Evolutionary conservation across 2,797 vertebrate species (phyloP), one percentile per base, ranked within the genome.

Genomic region (Lagocephalus sceleratus): DNA sequence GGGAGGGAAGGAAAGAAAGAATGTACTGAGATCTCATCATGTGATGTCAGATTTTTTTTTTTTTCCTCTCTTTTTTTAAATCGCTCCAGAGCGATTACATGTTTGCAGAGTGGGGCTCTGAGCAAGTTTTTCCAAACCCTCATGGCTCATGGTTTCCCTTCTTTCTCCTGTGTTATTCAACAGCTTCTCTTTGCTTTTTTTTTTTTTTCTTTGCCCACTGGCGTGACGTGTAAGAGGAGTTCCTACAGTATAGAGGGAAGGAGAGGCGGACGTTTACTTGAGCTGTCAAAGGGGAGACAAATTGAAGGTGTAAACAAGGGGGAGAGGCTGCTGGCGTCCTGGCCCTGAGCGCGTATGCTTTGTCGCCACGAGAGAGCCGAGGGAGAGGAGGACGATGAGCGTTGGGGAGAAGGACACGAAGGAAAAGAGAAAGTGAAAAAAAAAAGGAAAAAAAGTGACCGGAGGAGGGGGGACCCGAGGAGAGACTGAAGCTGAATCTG

Each of bases 161-260:
- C 44, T 57, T 60, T 53, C 20, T n/a, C 50, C 35, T 49, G 46
- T 38, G 38, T 47, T 51, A 68, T 63, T 75, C 75, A 66, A 22
- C 73, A 63, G 76, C 76, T 81, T 80, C 84, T 84, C 82, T 54
- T 52, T 41, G 19, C n/a, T 70, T 39, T 71, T 62, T 65, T 73
- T 68, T 66, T 72, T 60, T 64, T 51, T 68, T 50, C 64, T 50
- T 45, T 26, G 8, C 58, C 59, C 69, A 68, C 50, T 52, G 45
- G 67, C 57, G 76, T 87, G 85, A 87, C 82, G 82, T 80, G 71
- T 78, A 67, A 68, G 80, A 56, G 77, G 75, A 88, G 84, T 81
- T 83, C 79, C 85, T 86, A 73, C 81, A 57, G 61, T 72, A 66
- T 50, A 70, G 69, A 75, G 60, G 56, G 63, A 65, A 77, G 63